Percentiles rank a stretch among this genome's conserved stretches.
Conservation (phyloP, 1,140 invertebrate species). For the Fopius arisanus region DNA sequence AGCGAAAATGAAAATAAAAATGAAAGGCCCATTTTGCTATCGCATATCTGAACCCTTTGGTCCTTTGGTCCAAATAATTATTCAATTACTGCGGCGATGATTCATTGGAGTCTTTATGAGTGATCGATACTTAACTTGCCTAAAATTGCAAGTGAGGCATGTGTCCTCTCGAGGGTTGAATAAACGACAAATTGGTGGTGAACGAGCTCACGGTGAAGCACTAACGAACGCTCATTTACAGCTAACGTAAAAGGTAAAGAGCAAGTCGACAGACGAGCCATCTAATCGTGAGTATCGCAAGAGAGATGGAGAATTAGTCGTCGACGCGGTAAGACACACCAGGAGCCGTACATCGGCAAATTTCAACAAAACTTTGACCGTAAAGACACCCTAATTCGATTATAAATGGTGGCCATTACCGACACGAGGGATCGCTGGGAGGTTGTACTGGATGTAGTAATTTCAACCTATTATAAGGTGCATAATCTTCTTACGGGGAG, state of each 20-base stretch:
- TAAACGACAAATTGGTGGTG: not conserved
- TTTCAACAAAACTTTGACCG: not conserved
- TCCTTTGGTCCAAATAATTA: not conserved
- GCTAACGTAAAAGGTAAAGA: not conserved
- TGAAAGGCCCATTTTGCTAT: no score
- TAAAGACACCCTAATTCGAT: constrained; percentile 8
- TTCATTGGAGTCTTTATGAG: not conserved
- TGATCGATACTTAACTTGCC: not conserved
- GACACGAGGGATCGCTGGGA: not conserved
- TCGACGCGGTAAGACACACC: not conserved
- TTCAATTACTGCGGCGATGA: not conserved
- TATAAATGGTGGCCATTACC: not conserved
- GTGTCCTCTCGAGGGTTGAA: not conserved
- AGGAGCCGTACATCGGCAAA: not conserved
- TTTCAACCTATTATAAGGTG: not conserved
- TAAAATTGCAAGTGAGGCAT: not conserved
- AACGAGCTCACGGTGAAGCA: not conserved
- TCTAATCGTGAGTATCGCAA: not conserved
- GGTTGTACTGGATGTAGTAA: not conserved
- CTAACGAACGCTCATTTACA: not conserved
- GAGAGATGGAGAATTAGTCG: not conserved
- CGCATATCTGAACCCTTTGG: no score
- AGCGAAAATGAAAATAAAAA: no score
- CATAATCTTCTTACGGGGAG: not conserved
- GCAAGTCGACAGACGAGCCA: not conserved